Evolutionary conservation across 2,797 vertebrate species (phyloP).

Genomic region (Pristis pectinata): DNA sequence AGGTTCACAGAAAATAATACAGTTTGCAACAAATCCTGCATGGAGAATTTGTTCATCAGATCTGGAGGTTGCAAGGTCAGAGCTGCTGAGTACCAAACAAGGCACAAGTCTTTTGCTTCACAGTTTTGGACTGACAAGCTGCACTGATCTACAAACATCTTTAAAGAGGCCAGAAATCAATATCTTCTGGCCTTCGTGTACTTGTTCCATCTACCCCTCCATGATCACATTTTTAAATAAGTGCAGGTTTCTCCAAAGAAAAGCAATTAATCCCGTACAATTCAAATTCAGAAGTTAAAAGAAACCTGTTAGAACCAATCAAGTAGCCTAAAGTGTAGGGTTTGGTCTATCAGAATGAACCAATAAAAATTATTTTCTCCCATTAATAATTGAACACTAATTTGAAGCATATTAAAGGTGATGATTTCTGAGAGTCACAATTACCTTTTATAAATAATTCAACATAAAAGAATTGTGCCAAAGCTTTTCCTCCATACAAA

Average conservation of each 20-base stretch:
- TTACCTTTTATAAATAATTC: too few relatives aligned
- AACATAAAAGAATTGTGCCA: not conserved
- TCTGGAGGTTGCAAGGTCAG: not conserved
- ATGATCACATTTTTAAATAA: not conserved
- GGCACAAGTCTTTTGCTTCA: not conserved
- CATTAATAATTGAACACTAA: too few relatives aligned
- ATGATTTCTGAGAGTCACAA: too few relatives aligned
- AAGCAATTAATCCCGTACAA: too few relatives aligned
- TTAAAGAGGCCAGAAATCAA: not conserved
- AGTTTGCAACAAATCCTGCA: not conserved
- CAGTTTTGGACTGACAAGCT: not conserved
- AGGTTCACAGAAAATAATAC: not conserved
- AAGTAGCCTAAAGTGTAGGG: too few relatives aligned
- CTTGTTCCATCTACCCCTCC: not conserved
- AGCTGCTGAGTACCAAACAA: not conserved
- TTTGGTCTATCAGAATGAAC: too few relatives aligned
- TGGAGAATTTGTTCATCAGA: not conserved
- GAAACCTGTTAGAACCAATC: too few relatives aligned
- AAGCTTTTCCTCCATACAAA: not conserved
- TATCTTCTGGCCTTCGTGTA: not conserved
- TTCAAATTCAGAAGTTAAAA: too few relatives aligned
- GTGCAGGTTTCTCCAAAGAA: not conserved
- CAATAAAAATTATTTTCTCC: too few relatives aligned
- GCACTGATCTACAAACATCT: not conserved
- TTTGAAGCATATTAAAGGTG: too few relatives aligned